Percentiles rank a stretch among this genome's conserved stretches.
Evolutionary conservation across 2,113 vertebrate species (phyloP).

Genomic region (Bungarus multicinctus): DNA sequence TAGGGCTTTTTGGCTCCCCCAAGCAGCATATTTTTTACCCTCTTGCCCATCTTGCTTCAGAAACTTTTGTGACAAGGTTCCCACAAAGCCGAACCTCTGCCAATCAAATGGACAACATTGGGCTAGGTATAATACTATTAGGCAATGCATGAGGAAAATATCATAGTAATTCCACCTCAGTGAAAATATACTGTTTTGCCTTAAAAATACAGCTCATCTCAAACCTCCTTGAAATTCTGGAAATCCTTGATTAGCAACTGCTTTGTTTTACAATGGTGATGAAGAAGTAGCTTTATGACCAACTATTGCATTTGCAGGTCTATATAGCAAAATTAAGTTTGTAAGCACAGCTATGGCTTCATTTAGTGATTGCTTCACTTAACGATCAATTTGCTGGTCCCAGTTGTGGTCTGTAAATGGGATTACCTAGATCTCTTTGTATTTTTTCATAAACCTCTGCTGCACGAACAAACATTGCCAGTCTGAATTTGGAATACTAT

Average conservation of each 20-base stretch:
- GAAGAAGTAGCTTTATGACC: neutral
- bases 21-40: neutral
- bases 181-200: neutral
- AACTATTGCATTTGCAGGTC: neutral
- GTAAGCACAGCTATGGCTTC: neutral
- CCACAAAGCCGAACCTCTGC: neutral
- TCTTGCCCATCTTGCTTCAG: neutral
- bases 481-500: neutral
- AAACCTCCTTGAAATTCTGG: neutral
- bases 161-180: neutral
- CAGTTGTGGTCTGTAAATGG: neutral
- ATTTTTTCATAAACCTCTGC: neutral
- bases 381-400: neutral
- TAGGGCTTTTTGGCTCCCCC: no score
- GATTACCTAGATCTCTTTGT: neutral
- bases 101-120: neutral
- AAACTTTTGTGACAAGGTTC: neutral
- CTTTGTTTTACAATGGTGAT: neutral
- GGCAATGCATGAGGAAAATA: neutral
- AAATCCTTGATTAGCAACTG: neutral
- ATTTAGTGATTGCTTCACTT: neutral
- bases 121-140: neutral
- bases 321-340: neutral
- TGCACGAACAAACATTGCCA: neutral
- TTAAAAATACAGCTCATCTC: neutral